Evolutionary conservation across 2,113 vertebrate species (phyloP).

Genomic region (Pseudopodoces humilis): DNA sequence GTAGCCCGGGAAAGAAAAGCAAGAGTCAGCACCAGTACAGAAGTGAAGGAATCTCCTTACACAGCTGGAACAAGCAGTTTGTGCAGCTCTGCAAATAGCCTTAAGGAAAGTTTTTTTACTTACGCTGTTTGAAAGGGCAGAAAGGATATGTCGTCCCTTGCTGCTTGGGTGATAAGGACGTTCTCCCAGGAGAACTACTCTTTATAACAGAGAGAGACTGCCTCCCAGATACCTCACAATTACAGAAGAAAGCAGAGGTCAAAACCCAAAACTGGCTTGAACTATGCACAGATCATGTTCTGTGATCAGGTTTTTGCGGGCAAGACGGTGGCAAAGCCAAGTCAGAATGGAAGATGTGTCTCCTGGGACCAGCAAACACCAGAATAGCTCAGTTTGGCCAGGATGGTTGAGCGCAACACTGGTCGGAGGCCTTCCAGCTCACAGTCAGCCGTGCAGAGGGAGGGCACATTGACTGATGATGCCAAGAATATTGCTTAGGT

Average conservation of each 20-base stretch:
- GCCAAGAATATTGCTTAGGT: constrained; percentile 43
- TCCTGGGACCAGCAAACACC: not conserved
- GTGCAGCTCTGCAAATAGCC: not conserved
- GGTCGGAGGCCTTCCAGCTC: not conserved
- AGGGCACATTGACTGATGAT: not conserved
- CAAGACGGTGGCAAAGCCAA: not conserved
- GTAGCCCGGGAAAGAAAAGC: not conserved
- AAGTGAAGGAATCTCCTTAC: not conserved
- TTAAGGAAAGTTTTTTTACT: not conserved
- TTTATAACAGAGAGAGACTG: not conserved
- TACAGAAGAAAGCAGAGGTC: not conserved
- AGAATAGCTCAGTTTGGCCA: not conserved
- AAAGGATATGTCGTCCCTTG: not conserved
- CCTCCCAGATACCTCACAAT: not conserved
- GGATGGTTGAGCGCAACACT: rapidly evolving
- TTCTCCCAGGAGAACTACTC: not conserved
- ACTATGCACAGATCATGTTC: not conserved
- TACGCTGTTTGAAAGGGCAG: not conserved
- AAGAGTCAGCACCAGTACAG: not conserved
- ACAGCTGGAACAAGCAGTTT: not conserved
- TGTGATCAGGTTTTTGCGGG: not conserved
- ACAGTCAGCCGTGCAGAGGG: not conserved
- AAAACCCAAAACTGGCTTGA: not conserved
- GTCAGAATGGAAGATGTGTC: not conserved
- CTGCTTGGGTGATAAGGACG: not conserved